A percentile compares a stretch with the other conserved stretches of the same genome.
phyloP scores from a whole-genome alignment of 1,140 invertebrate species.

The Tachypleus tridentatus region DNA sequence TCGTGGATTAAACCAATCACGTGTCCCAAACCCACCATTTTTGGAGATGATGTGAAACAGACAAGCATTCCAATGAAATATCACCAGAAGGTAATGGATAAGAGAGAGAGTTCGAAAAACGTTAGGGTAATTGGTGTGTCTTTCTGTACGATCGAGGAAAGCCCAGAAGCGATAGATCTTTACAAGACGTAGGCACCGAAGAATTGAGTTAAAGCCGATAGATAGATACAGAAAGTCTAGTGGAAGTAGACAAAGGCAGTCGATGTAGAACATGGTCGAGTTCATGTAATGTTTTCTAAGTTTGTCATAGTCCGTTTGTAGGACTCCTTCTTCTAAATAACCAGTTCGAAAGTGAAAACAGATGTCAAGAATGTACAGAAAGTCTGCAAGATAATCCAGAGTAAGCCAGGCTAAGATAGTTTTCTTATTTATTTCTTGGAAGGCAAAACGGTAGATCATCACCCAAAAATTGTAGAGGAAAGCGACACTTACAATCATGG shows the following conservation, averaged over 20 bases:
- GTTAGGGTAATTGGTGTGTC: slow-evolving; percentile 98
- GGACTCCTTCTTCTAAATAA: slow-evolving; percentile 87
- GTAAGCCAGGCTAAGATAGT: slow-evolving; percentile 90
- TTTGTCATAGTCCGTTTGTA: slow-evolving; percentile 89
- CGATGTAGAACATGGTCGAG: slow-evolving; percentile 96
- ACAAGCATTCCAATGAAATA: slow-evolving; percentile 99
- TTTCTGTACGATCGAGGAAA: slow-evolving; percentile 94
- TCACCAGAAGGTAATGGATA: slow-evolving; percentile 92
- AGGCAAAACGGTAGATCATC: slow-evolving; percentile 95
- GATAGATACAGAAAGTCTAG: slow-evolving; percentile 96
- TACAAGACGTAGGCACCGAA: slow-evolving; percentile 90
- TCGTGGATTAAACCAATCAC: slow-evolving; percentile 57
- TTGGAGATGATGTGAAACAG: slow-evolving; percentile 91
- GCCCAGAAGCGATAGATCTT: slow-evolving; percentile 98
- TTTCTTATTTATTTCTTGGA: slow-evolving; percentile 61
- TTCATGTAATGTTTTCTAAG: slow-evolving; percentile 95
- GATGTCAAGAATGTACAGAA: slow-evolving; percentile 91
- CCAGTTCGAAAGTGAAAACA: slow-evolving; percentile 94
- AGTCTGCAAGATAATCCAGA: slow-evolving; percentile 91
- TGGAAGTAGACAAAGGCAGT: slow-evolving; percentile 92
- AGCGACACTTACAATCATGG: slow-evolving; percentile 90
- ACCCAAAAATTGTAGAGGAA: slow-evolving; percentile 99
- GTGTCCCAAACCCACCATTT: slow-evolving; percentile 82
- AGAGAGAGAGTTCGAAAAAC: slow-evolving; percentile 83
- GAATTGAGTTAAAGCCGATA: slow-evolving; percentile 93